These are phyloP conservation scores for Lophotriccus pileatus DNA, from an alignment of 2,797 vertebrate species.

Conservation along the genomic window DNA sequence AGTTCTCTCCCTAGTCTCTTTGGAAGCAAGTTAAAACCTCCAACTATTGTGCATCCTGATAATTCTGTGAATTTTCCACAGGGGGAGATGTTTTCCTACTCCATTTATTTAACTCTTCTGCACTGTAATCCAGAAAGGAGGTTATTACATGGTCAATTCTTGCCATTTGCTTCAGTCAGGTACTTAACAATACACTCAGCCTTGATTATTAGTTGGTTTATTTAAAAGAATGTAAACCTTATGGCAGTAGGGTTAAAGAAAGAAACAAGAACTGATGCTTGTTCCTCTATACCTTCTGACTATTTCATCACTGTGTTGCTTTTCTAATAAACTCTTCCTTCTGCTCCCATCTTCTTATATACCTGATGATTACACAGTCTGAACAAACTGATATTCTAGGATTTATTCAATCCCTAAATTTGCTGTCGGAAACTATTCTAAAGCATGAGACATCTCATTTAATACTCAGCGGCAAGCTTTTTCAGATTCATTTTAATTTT, in stretches of 20 bases:
- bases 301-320: background rate
- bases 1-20: background rate
- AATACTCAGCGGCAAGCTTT: background rate
- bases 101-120: background rate
- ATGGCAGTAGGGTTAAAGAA: background rate
- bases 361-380: background rate
- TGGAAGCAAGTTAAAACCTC: background rate
- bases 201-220: background rate
- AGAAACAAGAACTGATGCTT: background rate
- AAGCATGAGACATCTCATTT: background rate
- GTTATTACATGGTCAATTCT: background rate
- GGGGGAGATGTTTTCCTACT: slow-evolving; percentile 15
- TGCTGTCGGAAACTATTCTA: background rate
- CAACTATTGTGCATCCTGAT: background rate
- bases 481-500: no score
- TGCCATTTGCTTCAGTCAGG: background rate
- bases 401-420: background rate
- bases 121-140: background rate
- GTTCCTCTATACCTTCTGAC: background rate
- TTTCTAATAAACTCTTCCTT: background rate
- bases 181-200: background rate
- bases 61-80: background rate
- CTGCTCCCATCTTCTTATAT: background rate
- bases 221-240: background rate
- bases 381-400: background rate